phyloP scores from a whole-genome alignment of 2,113 vertebrate species.

The Centropus unirufus region DNA sequence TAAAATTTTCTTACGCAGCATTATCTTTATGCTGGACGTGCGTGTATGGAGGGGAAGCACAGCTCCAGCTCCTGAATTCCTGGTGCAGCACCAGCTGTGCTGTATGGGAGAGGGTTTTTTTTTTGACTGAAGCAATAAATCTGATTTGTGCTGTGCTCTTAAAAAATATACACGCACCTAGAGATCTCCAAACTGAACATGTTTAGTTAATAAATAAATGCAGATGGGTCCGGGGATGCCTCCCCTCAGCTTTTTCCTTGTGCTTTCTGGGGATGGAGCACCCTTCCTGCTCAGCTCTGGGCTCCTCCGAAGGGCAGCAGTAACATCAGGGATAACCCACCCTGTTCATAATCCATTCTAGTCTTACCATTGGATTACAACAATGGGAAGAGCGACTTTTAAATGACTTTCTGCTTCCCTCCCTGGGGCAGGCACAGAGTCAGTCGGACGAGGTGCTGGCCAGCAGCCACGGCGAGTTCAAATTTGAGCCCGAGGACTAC shows the following conservation, averaged over 20 bases:
- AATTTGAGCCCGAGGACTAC: conserved; percentile 89
- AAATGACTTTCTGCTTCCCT: background rate
- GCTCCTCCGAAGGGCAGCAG: fast-evolving
- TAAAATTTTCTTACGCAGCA: background rate
- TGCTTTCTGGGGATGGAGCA: background rate
- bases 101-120: fast-evolving
- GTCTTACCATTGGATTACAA: fast-evolving
- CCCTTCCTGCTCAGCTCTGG: fast-evolving
- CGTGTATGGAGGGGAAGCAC: background rate
- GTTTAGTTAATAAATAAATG: background rate
- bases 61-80: background rate
- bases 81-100: fast-evolving
- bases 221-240: background rate
- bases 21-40: background rate
- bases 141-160: background rate
- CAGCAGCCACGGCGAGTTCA: conserved; percentile 85
- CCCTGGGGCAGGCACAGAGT: conserved; percentile 71
- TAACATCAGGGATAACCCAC: background rate
- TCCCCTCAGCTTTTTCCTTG: background rate
- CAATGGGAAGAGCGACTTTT: too few species aligned
- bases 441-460: conserved; percentile 63
- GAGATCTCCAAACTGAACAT: background rate
- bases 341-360: background rate
- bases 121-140: background rate
- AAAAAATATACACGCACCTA: background rate